Percentiles rank a stretch among this genome's conserved stretches.
These are phyloP conservation scores for Pelagia noctiluca DNA, from an alignment of 30 jellyfish, hydroid and myxozoan genomes.

Conservation along the genomic window DNA sequence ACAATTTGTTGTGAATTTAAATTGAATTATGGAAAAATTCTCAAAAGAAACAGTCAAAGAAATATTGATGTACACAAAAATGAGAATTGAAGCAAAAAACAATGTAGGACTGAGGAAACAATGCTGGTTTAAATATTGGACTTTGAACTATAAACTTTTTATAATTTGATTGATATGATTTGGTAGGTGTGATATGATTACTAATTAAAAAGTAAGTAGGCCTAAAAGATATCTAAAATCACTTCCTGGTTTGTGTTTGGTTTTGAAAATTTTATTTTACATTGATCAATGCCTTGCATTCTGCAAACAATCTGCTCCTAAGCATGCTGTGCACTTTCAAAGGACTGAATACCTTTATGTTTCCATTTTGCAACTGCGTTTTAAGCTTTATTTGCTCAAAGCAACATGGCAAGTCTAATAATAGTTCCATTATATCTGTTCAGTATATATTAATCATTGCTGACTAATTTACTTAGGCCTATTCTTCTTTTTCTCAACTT, in stretches of 20 bases:
- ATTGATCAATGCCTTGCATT: slow-evolving; percentile 3
- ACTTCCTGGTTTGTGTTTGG: background rate
- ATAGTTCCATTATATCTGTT: background rate
- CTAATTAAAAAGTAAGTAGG: slow-evolving; percentile 1
- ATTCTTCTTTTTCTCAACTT: background rate
- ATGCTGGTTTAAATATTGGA: background rate
- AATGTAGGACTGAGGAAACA: background rate
- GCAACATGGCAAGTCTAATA: background rate
- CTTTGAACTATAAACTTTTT: background rate
- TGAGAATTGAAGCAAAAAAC: slow-evolving; percentile 2
- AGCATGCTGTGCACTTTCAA: slow-evolving; percentile 2
- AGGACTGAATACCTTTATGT: background rate
- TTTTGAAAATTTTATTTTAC: background rate
- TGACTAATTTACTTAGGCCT: background rate
- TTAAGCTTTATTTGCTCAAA: slow-evolving; percentile 1
- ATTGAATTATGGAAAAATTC: background rate
- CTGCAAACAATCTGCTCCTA: slow-evolving; percentile 6
- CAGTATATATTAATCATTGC: background rate
- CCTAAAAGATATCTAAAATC: slow-evolving; percentile 1
- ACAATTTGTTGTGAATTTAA: background rate
- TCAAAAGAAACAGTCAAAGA: slow-evolving; percentile 2
- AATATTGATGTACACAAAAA: background rate
- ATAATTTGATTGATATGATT: background rate
- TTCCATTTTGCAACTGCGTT: slow-evolving; percentile 1
- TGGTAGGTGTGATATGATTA: background rate